Percentiles rank a stretch among this genome's conserved stretches.
phyloP scores from a whole-genome alignment of 2,113 vertebrate species.

The Tursiops truncatus region DNA sequence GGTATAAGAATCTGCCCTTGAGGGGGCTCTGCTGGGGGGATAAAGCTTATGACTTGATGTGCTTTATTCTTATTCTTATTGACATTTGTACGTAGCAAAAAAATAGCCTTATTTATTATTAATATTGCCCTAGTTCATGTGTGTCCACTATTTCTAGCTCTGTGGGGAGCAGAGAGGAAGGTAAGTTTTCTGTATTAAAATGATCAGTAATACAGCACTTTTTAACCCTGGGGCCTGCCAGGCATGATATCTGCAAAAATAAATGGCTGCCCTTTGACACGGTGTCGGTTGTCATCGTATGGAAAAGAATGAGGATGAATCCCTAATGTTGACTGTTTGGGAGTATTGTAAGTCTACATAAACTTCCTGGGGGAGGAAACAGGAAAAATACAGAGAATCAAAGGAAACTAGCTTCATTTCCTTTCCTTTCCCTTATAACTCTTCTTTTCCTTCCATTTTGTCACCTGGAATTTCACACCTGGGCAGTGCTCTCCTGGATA shows the following conservation, averaged over 20 bases:
- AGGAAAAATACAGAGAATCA: conserved; percentile 75
- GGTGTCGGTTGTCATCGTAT: conserved; percentile 46
- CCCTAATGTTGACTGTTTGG: conserved; percentile 56
- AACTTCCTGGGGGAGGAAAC: conserved; percentile 78
- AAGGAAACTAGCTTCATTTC: conserved; percentile 77
- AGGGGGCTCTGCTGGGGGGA: neutral
- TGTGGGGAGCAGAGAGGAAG: neutral
- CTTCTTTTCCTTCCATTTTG: conserved; percentile 68
- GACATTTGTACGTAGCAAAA: neutral
- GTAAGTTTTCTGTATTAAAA: neutral
- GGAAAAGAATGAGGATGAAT: conserved; percentile 61
- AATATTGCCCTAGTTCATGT: neutral
- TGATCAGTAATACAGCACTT: neutral
- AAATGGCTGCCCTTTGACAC: conserved; percentile 73
- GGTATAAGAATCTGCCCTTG: neutral
- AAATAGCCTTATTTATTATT: neutral
- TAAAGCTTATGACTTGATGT: neutral
- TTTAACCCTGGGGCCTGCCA: neutral
- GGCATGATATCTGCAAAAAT: conserved; percentile 53
- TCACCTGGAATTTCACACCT: conserved; percentile 71
- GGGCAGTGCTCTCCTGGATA: neutral
- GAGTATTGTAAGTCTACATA: conserved; percentile 55
- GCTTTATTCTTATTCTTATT: conserved; percentile 9
- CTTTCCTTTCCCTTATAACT: conserved; percentile 64
- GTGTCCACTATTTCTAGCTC: neutral